Evolutionary conservation across 2,797 vertebrate species (phyloP).

Genomic region (Capromys pilorides): DNA sequence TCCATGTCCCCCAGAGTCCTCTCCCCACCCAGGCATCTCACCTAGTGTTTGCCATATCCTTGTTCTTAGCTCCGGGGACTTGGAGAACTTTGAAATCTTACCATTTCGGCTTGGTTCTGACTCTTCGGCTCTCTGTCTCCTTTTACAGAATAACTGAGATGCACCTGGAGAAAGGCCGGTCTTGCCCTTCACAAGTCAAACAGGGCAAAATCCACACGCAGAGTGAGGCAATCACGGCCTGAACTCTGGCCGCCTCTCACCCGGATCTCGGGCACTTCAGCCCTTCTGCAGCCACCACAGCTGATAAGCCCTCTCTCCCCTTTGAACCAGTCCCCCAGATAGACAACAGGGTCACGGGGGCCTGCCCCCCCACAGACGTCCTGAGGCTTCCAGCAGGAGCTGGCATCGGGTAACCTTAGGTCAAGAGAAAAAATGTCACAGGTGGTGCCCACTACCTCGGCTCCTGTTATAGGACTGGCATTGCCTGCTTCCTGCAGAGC

Average conservation of each 20-base stretch:
- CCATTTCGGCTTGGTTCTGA: no score
- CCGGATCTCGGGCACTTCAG: neutral
- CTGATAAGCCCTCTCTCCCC: neutral
- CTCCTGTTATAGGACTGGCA: rapidly evolving
- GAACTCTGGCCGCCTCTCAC: neutral
- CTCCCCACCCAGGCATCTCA: rapidly evolving
- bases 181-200: neutral
- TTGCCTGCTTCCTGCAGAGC: neutral
- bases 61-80: rapidly evolving
- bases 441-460: neutral
- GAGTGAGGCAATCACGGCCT: neutral
- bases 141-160: neutral
- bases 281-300: neutral
- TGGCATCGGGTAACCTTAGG: neutral
- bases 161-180: neutral
- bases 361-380: rapidly evolving
- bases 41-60: rapidly evolving
- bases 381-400: rapidly evolving
- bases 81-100: neutral
- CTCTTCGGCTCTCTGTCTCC: neutral
- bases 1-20: neutral
- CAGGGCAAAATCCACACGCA: rapidly evolving
- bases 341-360: neutral
- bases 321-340: neutral
- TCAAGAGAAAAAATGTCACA: neutral